Evolutionary conservation across 2,113 vertebrate genomes (phyloP), one percentile per base, ranked within the genome.

Genomic region (Buteo buteo): DNA sequence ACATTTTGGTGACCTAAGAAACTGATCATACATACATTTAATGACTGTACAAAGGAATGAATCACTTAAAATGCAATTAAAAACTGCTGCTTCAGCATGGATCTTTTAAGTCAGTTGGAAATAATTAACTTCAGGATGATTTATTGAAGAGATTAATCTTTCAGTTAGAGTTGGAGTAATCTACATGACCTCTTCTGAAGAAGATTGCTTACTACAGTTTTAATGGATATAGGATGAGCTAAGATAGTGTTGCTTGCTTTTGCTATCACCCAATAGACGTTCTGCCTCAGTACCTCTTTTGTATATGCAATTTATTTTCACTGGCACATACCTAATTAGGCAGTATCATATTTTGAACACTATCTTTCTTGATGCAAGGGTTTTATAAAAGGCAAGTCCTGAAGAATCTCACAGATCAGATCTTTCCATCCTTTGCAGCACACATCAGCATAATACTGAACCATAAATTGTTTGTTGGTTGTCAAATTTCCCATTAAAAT

Each of bases 131-230:
- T 90, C 69, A 88, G 44, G 69, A 85, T 77, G 73, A 96, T 94
- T 94, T 94, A 94, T 78, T 74, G 82, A 74, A 89, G 80, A 96
- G 32, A 86, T 91, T 93, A 84, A 91, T 94, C 67, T 88, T 88
- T 84, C 67, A 34, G 69, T 88, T 92, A 85, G 64, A 85, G n/a
- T 50, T 90, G 74, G 45, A 83, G 28, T 91, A 93, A 94, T 94
- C 82, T 90, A 45, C 57, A 40, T 38, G 47, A 89, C 55, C 79
- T 92, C 73, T 73, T 95, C 42, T 88, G 78, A 84, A 95, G 54
- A 85, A 59, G 72, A 82, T 54, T 82, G 13, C 36, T 91, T 16
- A 40, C 66, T 86, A 31, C 38, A 73, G 13, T 88, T 94, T 86
- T 78, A 92, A 82, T 76, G 74, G 82, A 72, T 82, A 32, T 11